phyloP scores from a whole-genome alignment of 2,797 vertebrate species.

The Phoebastria nigripes region DNA sequence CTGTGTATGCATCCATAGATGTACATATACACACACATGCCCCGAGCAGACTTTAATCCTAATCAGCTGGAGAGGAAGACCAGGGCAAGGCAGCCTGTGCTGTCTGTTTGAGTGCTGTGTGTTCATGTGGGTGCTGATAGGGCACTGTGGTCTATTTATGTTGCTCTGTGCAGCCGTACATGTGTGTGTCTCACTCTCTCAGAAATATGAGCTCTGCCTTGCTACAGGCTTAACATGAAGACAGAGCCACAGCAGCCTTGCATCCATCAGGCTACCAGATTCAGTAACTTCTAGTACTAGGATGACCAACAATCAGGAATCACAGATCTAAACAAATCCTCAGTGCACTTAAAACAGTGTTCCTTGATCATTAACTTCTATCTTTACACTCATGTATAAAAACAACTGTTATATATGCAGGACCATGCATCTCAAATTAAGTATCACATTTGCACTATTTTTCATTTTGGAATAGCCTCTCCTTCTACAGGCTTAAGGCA shows the following conservation, averaged over 20 bases:
- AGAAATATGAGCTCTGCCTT: background rate
- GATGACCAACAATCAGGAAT: background rate
- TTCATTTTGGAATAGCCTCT: background rate
- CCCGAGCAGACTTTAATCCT: background rate
- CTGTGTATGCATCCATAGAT: background rate
- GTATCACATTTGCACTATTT: background rate
- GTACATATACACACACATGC: rapidly evolving
- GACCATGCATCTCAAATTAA: background rate
- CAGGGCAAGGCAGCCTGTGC: background rate
- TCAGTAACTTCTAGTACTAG: background rate
- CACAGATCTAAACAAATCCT: background rate
- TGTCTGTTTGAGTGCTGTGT: no score
- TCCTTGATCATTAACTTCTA: background rate
- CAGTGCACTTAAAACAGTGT: background rate
- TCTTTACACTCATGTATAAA: background rate
- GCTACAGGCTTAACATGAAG: background rate
- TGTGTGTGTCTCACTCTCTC: background rate
- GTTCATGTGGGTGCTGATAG: background rate
- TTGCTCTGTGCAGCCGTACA: no score
- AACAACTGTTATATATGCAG: background rate
- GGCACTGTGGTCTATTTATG: background rate
- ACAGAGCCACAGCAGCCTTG: background rate
- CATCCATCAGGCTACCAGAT: background rate
- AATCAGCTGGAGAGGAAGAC: background rate
- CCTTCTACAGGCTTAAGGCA: background rate